Conservation (phyloP, 2,888 invertebrate genomes). For the Hyppa rectilinea region DNA sequence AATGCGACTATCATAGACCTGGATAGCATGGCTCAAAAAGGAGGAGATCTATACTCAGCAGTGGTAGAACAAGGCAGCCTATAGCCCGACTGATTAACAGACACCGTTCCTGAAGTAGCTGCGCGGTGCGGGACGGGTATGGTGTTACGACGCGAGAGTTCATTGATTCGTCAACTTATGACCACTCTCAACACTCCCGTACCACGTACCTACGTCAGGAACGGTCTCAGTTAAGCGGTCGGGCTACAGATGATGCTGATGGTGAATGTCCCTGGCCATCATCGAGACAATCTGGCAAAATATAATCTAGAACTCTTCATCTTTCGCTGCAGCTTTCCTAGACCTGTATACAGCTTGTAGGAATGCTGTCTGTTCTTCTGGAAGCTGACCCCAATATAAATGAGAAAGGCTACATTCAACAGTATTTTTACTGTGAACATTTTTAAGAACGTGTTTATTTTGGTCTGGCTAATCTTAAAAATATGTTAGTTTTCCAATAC, state of each 20-base stretch:
- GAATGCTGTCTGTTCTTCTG: background rate
- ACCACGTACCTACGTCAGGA: too few relatives aligned
- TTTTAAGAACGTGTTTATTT: background rate
- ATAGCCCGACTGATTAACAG: too few relatives aligned
- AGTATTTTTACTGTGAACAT: background rate
- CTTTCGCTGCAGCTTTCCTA: background rate
- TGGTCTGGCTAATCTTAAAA: constrained; percentile 7
- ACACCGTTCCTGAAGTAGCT: too few relatives aligned
- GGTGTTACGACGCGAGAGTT: too few relatives aligned
- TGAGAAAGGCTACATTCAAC: background rate
- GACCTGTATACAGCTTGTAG: background rate
- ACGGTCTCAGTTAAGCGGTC: too few relatives aligned
- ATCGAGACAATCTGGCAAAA: background rate
- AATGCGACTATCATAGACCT: background rate
- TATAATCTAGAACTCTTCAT: background rate
- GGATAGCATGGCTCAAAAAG: background rate
- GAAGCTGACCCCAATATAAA: background rate
- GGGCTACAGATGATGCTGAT: too few relatives aligned
- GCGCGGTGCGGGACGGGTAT: too few relatives aligned
- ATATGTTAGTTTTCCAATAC: background rate
- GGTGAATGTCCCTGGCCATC: background rate
- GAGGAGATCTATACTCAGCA: too few relatives aligned
- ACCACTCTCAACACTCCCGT: too few relatives aligned
- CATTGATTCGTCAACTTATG: too few relatives aligned
- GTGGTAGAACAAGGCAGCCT: background rate